Conservation (phyloP, 1,140 invertebrate genomes). For the Lepidotrigona ventralis region DNA sequence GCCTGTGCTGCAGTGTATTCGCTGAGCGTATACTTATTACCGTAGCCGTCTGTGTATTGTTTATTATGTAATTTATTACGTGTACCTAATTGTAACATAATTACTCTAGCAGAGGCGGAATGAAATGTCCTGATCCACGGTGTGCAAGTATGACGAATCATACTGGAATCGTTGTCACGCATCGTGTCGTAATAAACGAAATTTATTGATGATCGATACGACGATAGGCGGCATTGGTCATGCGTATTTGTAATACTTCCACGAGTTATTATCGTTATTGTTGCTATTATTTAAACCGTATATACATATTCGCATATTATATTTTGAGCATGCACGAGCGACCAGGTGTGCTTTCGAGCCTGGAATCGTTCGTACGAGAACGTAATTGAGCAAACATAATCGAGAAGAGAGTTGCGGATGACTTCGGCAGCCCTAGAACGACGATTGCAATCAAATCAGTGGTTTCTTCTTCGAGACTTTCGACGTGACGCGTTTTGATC, state of each 20-base stretch:
- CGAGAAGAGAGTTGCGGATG: conserved; percentile 24
- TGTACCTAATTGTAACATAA: conserved; percentile 33
- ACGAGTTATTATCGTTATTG: neutral
- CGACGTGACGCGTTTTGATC: neutral
- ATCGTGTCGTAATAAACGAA: neutral
- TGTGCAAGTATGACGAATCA: neutral
- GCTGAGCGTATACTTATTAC: conserved; percentile 28
- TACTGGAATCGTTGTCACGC: neutral
- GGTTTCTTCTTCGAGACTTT: neutral
- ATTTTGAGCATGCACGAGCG: conserved; percentile 17
- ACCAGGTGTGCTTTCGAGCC: neutral
- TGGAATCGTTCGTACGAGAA: neutral
- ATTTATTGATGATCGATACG: conserved; percentile 28
- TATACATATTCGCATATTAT: conserved; percentile 16
- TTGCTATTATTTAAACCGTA: neutral
- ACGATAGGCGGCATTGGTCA: neutral
- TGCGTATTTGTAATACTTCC: conserved; percentile 18
- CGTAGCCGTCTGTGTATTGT: conserved; percentile 23
- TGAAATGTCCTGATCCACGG: neutral
- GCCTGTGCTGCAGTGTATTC: conserved; percentile 3
- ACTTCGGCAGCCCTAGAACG: conserved; percentile 42
- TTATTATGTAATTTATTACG: conserved; percentile 31
- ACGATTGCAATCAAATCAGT: conserved; percentile 6
- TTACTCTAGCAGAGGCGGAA: neutral
- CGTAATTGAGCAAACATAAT: conserved; percentile 22